Conservation (phyloP, 1,140 invertebrate species). For the Lepidotrigona ventralis region DNA sequence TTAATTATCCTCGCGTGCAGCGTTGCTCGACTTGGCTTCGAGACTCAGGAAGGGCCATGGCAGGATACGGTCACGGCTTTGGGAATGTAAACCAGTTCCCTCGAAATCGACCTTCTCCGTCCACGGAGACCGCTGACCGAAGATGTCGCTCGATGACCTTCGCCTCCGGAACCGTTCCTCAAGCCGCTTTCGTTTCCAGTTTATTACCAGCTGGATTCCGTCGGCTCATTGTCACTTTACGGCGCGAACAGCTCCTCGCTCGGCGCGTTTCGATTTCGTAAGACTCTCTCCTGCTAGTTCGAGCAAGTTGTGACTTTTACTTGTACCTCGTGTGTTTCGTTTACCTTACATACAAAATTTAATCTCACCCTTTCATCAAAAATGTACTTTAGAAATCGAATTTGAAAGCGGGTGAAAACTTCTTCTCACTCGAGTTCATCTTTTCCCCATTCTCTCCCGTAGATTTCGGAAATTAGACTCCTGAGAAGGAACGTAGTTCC, state of each 20-base stretch:
- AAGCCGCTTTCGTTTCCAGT: slow-evolving; percentile 5
- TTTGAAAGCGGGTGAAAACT: not conserved
- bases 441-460: not conserved
- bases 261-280: slow-evolving; percentile 13
- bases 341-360: not conserved
- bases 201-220: not conserved
- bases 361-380: not conserved
- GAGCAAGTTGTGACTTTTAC: not conserved
- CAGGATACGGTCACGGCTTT: slow-evolving; percentile 18
- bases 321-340: not conserved
- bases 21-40: slow-evolving; percentile 5
- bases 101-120: not conserved
- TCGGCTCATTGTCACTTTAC: slow-evolving; percentile 19
- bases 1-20: slow-evolving; percentile 57
- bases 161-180: slow-evolving; percentile 24
- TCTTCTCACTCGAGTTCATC: not conserved
- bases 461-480: not conserved
- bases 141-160: slow-evolving; percentile 35
- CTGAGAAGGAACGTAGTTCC: not conserved
- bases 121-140: not conserved
- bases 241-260: not conserved
- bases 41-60: slow-evolving; percentile 16
- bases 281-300: not conserved
- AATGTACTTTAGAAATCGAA: not conserved
- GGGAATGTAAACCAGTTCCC: slow-evolving; percentile 54